These are phyloP conservation scores for Lycocorax pyrrhopterus DNA, from an alignment of 2,113 vertebrate species.

Conservation along the genomic window DNA sequence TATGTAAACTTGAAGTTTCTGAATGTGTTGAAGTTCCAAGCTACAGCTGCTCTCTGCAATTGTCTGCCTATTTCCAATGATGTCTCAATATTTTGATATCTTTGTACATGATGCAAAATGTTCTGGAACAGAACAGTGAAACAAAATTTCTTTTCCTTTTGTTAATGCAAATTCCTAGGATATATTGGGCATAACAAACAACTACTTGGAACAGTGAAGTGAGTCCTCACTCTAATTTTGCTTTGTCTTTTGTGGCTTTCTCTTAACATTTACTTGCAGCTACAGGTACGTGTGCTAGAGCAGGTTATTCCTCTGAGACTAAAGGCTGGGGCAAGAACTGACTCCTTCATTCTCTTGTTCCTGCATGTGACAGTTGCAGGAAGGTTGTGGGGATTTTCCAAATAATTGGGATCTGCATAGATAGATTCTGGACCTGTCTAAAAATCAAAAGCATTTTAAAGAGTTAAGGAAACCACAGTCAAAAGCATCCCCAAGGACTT, in stretches of 20 bases:
- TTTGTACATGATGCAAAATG: neutral
- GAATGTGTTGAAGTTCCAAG: neutral
- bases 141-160: conserved; percentile 6
- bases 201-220: neutral
- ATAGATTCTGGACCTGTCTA: neutral
- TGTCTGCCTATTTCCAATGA: conserved; percentile 4
- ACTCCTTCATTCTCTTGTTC: neutral
- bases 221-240: neutral
- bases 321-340: neutral
- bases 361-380: neutral
- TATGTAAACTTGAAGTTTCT: neutral
- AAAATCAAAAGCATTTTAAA: neutral
- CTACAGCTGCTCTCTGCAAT: neutral
- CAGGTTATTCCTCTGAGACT: neutral
- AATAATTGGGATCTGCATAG: neutral
- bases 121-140: conserved; percentile 20
- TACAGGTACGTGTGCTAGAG: neutral
- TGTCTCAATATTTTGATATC: conserved; percentile 58
- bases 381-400: neutral
- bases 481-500: neutral
- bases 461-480: neutral
- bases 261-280: neutral
- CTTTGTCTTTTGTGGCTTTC: neutral
- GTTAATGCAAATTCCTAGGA: neutral
- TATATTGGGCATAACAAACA: neutral